These are phyloP conservation scores for Conus ventricosus DNA, from an alignment of 1,140 invertebrate genomes.

Conservation along the genomic window DNA sequence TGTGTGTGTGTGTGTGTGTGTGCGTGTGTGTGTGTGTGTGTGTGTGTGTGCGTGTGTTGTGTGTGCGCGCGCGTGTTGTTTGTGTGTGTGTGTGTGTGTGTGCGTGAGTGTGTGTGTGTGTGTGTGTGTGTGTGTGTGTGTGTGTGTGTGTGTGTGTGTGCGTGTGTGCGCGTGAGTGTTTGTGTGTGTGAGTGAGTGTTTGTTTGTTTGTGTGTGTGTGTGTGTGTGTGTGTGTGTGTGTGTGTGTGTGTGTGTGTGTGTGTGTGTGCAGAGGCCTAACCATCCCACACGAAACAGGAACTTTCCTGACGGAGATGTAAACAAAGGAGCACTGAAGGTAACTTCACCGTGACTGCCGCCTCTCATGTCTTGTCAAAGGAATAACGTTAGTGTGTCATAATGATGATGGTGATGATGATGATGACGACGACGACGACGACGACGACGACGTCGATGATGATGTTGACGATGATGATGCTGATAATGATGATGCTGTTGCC, in stretches of 20 bases:
- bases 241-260: background rate
- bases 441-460: no score
- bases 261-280: background rate
- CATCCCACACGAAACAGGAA: background rate
- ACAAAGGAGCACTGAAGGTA: slow-evolving; percentile 26
- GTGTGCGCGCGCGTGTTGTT: no score
- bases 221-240: background rate
- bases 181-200: background rate
- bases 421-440: no score
- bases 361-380: no score
- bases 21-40: background rate
- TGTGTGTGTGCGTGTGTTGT: background rate
- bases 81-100: slow-evolving; percentile 1
- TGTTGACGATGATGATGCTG: no score
- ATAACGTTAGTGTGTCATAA: no score
- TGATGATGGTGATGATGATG: no score
- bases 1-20: background rate
- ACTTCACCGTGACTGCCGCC: background rate
- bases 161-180: background rate
- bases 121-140: background rate
- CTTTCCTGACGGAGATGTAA: slow-evolving; percentile 26
- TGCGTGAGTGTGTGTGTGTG: background rate
- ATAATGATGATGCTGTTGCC: no score
- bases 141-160: background rate
- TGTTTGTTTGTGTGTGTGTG: background rate